A percentile compares a stretch with the other conserved stretches of the same genome.
Conservation (phyloP, 1,140 invertebrate species). For the Lycorma delicatula region DNA sequence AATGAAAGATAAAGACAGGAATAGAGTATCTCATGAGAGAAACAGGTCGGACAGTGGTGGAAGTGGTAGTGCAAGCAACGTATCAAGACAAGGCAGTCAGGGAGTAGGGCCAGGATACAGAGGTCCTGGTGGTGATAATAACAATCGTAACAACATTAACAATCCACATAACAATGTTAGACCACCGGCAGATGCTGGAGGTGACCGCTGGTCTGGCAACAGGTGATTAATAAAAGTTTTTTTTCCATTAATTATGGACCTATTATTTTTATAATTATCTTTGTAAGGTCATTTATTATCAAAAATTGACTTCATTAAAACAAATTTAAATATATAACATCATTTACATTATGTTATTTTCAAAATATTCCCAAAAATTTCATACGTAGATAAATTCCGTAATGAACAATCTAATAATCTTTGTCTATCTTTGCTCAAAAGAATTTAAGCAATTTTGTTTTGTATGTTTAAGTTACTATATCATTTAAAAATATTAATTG, state of each 20-base stretch:
- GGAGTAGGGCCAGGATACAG: background rate
- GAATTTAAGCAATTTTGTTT: too few species aligned
- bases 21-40: conserved; percentile 5
- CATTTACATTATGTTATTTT: background rate
- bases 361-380: background rate
- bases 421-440: too few species aligned
- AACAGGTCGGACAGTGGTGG: conserved; percentile 5
- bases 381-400: background rate
- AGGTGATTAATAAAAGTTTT: background rate
- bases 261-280: background rate
- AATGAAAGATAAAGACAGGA: conserved; percentile 11
- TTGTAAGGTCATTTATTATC: background rate
- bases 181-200: conserved; percentile 24
- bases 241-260: background rate
- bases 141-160: background rate
- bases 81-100: background rate
- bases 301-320: background rate
- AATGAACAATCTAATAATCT: too few species aligned
- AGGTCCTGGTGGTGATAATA: background rate
- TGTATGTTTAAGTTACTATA: too few species aligned
- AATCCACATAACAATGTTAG: conserved; percentile 1
- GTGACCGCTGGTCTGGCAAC: conserved; percentile 24
- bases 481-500: too few species aligned
- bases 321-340: background rate
- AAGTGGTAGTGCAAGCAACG: background rate